Conservation (phyloP, 2,888 invertebrate species). For the Synanthedon tipuliformis region DNA sequence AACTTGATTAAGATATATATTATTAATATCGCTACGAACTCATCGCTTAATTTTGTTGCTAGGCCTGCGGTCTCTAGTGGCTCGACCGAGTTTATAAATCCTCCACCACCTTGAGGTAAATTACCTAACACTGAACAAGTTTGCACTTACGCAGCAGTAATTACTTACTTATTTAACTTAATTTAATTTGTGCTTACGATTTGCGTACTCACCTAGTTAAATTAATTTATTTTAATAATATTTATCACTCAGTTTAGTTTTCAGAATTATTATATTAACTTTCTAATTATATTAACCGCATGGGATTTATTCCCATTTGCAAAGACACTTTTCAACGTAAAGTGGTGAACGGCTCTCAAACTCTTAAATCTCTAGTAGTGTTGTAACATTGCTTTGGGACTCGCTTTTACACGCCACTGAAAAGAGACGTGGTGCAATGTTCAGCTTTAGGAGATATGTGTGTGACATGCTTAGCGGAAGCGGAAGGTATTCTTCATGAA, state of each 20-base stretch:
- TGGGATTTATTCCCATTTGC: too few species aligned
- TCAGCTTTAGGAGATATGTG: not conserved
- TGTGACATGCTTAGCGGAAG: not conserved
- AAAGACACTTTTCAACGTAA: slow-evolving; percentile 5
- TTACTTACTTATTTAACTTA: slow-evolving; percentile 15
- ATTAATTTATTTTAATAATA: too few species aligned
- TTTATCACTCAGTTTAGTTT: too few species aligned
- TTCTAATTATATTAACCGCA: too few species aligned
- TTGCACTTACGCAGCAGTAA: slow-evolving; percentile 6
- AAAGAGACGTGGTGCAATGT: slow-evolving; percentile 3
- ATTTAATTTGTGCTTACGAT: not conserved
- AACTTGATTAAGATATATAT: too few species aligned
- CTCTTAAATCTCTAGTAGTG: slow-evolving; percentile 15
- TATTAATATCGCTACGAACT: not conserved
- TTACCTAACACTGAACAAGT: slow-evolving; percentile 14
- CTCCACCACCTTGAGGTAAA: slow-evolving; percentile 15
- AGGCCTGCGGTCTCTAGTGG: slow-evolving; percentile 14
- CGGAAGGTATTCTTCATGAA: too few species aligned
- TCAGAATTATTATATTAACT: too few species aligned
- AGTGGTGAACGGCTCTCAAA: slow-evolving; percentile 14
- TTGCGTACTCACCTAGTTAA: too few species aligned
- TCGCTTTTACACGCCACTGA: slow-evolving; percentile 10
- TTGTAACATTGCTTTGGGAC: slow-evolving; percentile 5
- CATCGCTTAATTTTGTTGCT: slow-evolving; percentile 1
- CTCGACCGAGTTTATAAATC: slow-evolving; percentile 18